Percentiles rank a stretch among this genome's conserved stretches.
Evolutionary conservation across 2,888 invertebrate species (phyloP).

Genomic region (Trachelus stipa): DNA sequence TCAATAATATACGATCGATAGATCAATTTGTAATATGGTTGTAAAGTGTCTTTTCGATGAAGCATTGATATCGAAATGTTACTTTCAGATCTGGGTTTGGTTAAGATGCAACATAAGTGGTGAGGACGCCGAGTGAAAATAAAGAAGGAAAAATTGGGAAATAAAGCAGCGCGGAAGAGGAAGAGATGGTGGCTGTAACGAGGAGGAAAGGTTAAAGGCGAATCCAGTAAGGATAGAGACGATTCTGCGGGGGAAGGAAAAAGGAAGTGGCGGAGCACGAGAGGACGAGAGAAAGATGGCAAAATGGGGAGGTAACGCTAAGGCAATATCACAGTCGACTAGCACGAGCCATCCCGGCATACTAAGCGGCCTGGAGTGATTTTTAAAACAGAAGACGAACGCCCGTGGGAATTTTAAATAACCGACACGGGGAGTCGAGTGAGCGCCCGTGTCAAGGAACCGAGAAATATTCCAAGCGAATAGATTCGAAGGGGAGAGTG

Average conservation of each 20-base stretch:
- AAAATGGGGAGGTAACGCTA: conserved; percentile 32
- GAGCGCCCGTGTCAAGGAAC: conserved; percentile 29
- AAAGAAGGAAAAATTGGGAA: neutral
- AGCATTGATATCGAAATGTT: neutral
- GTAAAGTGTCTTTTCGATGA: neutral
- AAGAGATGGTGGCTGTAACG: neutral
- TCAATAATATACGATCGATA: neutral
- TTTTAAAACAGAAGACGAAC: conserved; percentile 57
- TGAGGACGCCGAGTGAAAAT: neutral
- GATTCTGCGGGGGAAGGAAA: conserved; percentile 9
- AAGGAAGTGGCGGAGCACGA: neutral
- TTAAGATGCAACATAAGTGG: neutral
- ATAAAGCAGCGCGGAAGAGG: neutral
- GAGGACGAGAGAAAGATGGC: conserved; percentile 12
- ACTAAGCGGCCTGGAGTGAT: conserved; percentile 57
- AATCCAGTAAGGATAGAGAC: neutral
- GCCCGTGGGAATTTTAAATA: conserved; percentile 58
- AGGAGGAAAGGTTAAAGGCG: neutral
- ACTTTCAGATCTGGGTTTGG: neutral
- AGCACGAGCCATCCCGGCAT: conserved; percentile 53
- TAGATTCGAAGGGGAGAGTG: conserved; percentile 49
- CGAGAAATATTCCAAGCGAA: conserved; percentile 51
- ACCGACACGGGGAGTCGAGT: conserved; percentile 33
- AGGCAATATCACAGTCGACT: conserved; percentile 63
- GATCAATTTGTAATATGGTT: neutral